A percentile compares a stretch with the other conserved stretches of the same genome.
Evolutionary conservation across 1,140 invertebrate genomes (phyloP).

Genomic region (Atta colombica): DNA sequence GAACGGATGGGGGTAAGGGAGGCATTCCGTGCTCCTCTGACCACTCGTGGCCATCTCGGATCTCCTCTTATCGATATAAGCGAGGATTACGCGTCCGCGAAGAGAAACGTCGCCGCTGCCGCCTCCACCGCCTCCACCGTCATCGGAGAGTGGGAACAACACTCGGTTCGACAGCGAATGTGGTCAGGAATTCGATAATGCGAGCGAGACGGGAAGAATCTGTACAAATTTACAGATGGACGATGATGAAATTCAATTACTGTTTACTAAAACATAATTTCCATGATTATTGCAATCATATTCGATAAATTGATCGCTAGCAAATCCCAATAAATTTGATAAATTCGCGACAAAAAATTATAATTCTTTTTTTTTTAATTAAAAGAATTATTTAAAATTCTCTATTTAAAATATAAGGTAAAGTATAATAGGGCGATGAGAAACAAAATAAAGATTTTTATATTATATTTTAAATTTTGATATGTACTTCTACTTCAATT

Average conservation of each 20-base stretch:
- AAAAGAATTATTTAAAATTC: too few species aligned
- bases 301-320: background rate
- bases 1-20: conserved; percentile 68
- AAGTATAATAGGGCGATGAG: too few species aligned
- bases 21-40: conserved; percentile 56
- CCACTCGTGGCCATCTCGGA: conserved; percentile 53
- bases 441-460: too few species aligned
- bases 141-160: conserved; percentile 26
- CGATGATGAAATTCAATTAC: background rate
- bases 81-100: conserved; percentile 66
- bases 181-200: conserved; percentile 17
- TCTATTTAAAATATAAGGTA: too few species aligned
- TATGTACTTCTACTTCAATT: too few species aligned
- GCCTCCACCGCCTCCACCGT: background rate
- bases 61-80: conserved; percentile 72
- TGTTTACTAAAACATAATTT: background rate
- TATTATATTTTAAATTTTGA: too few species aligned
- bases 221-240: background rate
- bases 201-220: background rate
- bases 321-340: too few species aligned
- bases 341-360: too few species aligned
- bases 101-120: conserved; percentile 14
- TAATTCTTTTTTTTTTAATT: too few species aligned
- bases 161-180: background rate
- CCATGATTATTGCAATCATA: background rate